Evolutionary conservation across 2,113 vertebrate genomes (phyloP).

Genomic region (Zosterops pallidus): DNA sequence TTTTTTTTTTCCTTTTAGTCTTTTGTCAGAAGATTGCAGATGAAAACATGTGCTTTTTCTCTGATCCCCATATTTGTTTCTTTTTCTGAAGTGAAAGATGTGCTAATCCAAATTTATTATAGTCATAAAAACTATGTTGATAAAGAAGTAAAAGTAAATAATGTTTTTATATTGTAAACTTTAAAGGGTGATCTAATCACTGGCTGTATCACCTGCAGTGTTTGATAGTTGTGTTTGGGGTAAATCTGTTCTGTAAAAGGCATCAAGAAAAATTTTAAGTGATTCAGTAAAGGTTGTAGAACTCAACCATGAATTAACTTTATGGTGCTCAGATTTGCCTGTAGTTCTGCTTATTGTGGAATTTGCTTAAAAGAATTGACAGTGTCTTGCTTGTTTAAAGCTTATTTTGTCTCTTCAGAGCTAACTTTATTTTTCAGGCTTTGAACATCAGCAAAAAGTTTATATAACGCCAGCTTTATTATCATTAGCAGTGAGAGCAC

Average conservation of each 20-base stretch:
- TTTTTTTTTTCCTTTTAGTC: background rate
- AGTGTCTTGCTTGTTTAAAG: background rate
- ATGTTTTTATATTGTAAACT: background rate
- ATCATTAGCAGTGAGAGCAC: constrained; percentile 33
- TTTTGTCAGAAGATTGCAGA: background rate
- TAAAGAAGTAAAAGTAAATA: background rate
- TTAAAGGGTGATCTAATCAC: background rate
- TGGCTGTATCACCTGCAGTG: background rate
- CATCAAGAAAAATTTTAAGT: background rate
- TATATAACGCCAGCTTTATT: background rate
- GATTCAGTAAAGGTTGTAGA: background rate
- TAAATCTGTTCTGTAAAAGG: background rate
- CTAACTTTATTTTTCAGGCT: background rate
- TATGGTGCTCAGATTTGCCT: background rate
- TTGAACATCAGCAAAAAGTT: background rate
- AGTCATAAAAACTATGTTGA: background rate
- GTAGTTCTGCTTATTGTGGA: background rate
- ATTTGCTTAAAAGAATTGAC: background rate
- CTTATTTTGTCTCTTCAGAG: background rate
- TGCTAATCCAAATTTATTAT: background rate
- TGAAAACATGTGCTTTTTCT: background rate
- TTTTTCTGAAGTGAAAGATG: background rate
- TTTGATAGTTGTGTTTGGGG: background rate
- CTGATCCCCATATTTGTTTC: background rate
- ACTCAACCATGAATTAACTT: background rate